Base-by-base conservation (phyloP, 2,888 invertebrate species). In the Lydus trimaculatus region DNA sequence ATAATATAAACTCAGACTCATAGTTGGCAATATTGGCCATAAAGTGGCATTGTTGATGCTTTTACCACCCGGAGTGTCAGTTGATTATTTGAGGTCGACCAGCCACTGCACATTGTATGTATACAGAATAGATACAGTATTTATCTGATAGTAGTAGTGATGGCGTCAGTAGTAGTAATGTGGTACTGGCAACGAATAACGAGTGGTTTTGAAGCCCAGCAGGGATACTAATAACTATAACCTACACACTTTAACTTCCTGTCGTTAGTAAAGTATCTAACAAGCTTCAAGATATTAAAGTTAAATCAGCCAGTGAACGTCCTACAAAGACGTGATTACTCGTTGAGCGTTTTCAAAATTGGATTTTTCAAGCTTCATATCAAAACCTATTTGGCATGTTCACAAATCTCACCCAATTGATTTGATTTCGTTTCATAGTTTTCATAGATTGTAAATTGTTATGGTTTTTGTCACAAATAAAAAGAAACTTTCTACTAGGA, bases 241-340 rank as follows among this genome's bases (percentile, higher is more conserved):
- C 67, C 66, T 71, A 60, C 67, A 67, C 67, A 67, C 67, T 71
- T 67, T 63, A 72, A 69, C 69, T 72, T 72, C 69, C 69, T 63
- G 72, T 72, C 69, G 69, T 72, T 72, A 72, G 67, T 69, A 65
- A 69, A 72, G 72, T 69, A 72, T 72, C 72, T 72, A 72, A 69
- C 72, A 72, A 69, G 72, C 67, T 72, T 66, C 65, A 65, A 69
- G 69, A 72, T 72, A 72, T 72, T 72, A 72, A 72, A 69, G 66
- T 67, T 69, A 69, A 71, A 71, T 69, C 69, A 67, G 66, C 65
- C 58, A 68, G 65, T 61, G 68, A 71, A 71, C 68, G 68, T 66
- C 66, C 71, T 71, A 66, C 61, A 65, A 71, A 65, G 71, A 71
- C 65, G 72, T 67, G 69, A 72, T 72, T 69, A 68, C 72, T 69